phyloP scores from a whole-genome alignment of 2,888 invertebrate species.

The Caenorhabditis sulstoni region DNA sequence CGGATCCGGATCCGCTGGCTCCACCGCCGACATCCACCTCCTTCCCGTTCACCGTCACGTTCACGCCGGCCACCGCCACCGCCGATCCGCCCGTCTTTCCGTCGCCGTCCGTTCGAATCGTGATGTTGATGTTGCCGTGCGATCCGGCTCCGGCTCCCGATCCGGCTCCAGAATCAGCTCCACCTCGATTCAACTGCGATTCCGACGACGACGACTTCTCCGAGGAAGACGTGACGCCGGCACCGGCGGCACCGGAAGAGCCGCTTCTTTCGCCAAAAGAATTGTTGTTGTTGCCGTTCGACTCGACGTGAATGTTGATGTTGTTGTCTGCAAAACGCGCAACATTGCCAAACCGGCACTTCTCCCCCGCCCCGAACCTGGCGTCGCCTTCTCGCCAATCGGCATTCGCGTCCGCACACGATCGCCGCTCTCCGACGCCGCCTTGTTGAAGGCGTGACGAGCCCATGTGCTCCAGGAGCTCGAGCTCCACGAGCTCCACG shows the following conservation, averaged over 20 bases:
- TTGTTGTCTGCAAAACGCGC: conserved; percentile 16
- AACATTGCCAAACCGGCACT: too few relatives aligned
- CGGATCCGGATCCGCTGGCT: not conserved
- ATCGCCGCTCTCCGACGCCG: conserved; percentile 44
- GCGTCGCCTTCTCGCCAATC: conserved; percentile 30
- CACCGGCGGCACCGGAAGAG: too few relatives aligned
- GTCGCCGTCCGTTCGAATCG: conserved; percentile 55
- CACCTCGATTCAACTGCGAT: not conserved
- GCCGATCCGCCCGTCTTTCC: conserved; percentile 39
- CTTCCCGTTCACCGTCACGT: conserved; percentile 28
- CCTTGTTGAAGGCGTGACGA: conserved; percentile 65
- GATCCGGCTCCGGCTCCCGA: conserved; percentile 26
- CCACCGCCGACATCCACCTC: not conserved
- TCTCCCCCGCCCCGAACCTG: not conserved
- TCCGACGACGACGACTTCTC: not conserved
- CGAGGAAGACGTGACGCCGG: conserved; percentile 4
- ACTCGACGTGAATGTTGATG: conserved; percentile 57
- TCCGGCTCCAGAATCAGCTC: conserved; percentile 35
- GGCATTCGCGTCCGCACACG: conserved; percentile 46
- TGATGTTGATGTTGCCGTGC: conserved; percentile 63
- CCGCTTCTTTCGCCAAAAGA: conserved; percentile 39
- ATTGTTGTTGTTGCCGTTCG: conserved; percentile 57
- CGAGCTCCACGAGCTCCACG: conserved; percentile 66
- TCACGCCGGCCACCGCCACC: conserved; percentile 45
- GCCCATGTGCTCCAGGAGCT: conserved; percentile 74